Evolutionary conservation across 2,888 invertebrate species (phyloP).

Genomic region (Dicyrtomina minuta): DNA sequence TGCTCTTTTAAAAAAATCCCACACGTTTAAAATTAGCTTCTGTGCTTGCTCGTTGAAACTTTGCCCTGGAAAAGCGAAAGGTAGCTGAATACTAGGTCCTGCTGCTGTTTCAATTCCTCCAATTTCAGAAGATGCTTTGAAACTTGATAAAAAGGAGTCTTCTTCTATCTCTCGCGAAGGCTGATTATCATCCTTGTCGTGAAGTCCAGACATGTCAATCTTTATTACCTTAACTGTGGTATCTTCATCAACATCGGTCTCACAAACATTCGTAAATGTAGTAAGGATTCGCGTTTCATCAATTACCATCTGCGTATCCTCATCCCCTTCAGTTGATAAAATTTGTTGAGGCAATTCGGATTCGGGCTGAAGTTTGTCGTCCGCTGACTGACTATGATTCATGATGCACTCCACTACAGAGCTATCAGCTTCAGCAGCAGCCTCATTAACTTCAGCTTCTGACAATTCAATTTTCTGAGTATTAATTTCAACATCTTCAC

Average conservation of each 20-base stretch:
- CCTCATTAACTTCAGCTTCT: neutral
- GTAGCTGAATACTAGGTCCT: slow-evolving; percentile 26
- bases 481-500: neutral
- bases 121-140: too few relatives aligned
- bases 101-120: neutral
- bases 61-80: slow-evolving; percentile 52
- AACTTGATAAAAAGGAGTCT: neutral
- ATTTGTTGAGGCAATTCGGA: slow-evolving; percentile 6
- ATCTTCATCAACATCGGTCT: neutral
- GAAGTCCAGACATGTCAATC: neutral
- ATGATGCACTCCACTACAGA: neutral
- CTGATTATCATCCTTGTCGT: neutral
- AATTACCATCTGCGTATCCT: slow-evolving; percentile 5
- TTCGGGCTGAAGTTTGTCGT: neutral
- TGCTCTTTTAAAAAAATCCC: slow-evolving; percentile 50
- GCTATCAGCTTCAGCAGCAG: neutral
- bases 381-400: neutral
- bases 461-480: neutral
- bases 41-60: slow-evolving; percentile 51
- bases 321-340: neutral
- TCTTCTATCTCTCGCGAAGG: neutral
- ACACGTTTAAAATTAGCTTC: slow-evolving; percentile 51
- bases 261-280: neutral
- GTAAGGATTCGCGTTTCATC: neutral
- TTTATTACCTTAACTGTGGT: neutral